Evolutionary conservation across 2,113 vertebrate species (phyloP).

Genomic region (Onychostruthus taczanowskii): DNA sequence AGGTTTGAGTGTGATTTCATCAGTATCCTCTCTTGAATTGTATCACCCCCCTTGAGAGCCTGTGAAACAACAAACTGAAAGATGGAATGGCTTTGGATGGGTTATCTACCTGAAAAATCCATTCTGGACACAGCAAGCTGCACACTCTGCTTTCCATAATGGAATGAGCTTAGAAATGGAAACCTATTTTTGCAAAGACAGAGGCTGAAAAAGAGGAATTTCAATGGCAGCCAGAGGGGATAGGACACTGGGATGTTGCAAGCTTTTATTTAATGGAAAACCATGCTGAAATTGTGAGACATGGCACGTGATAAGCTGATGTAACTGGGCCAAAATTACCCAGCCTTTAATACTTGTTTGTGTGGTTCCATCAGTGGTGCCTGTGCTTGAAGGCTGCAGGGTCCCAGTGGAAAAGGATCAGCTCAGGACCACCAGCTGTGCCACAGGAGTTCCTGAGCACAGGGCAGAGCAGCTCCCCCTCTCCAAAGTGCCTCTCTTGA

Average conservation of each 20-base stretch:
- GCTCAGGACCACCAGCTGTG: background rate
- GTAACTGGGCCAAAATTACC: background rate
- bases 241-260: fast-evolving
- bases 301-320: background rate
- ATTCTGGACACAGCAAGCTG: background rate
- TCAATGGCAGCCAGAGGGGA: background rate
- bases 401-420: background rate
- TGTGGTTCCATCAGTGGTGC: background rate
- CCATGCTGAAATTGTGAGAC: background rate
- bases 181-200: background rate
- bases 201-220: background rate
- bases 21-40: background rate
- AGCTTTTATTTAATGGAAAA: background rate
- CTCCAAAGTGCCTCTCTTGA: background rate
- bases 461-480: background rate
- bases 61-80: background rate
- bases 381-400: background rate
- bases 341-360: background rate
- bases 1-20: background rate
- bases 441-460: background rate
- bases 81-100: background rate
- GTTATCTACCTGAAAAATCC: background rate
- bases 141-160: background rate
- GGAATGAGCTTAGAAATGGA: background rate
- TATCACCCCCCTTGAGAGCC: background rate